These are phyloP conservation scores for Myotis planiceps DNA, from an alignment of 2,797 vertebrate species.

Conservation along the genomic window DNA sequence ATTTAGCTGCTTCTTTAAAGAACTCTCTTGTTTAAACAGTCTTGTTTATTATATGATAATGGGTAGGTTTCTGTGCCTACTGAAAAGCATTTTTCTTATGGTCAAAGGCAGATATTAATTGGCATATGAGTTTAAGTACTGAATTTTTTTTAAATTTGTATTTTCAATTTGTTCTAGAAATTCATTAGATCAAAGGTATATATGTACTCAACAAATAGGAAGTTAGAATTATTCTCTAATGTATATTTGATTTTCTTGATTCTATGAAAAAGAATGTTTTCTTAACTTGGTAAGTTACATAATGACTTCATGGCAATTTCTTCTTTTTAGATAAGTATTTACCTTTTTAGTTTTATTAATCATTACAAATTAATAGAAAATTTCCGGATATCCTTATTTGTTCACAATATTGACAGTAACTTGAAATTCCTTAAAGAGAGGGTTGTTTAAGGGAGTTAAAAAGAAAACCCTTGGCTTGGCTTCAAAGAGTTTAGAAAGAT, in stretches of 20 bases:
- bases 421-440: slow-evolving; percentile 93
- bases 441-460: slow-evolving; percentile 91
- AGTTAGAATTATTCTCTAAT: slow-evolving; percentile 61
- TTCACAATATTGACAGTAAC: slow-evolving; percentile 89
- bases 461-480: slow-evolving; percentile 90
- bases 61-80: not conserved
- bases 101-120: slow-evolving; percentile 49
- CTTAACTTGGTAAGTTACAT: slow-evolving; percentile 69
- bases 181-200: slow-evolving; percentile 10
- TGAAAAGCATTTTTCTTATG: slow-evolving; percentile 48
- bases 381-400: slow-evolving; percentile 76
- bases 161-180: slow-evolving; percentile 76
- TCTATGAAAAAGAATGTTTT: slow-evolving; percentile 73
- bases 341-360: slow-evolving; percentile 73
- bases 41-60: slow-evolving; percentile 64
- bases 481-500: slow-evolving; percentile 93
- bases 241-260: slow-evolving; percentile 70
- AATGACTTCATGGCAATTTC: slow-evolving; percentile 72
- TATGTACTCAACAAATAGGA: slow-evolving; percentile 54
- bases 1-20: slow-evolving; percentile 63
- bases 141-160: slow-evolving; percentile 64
- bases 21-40: slow-evolving; percentile 53
- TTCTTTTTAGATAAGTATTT: slow-evolving; percentile 67
- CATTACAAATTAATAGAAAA: slow-evolving; percentile 88
- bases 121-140: slow-evolving; percentile 4